Evolutionary conservation across 2,888 invertebrate species (phyloP), one percentile per base, ranked within the genome.

Genomic region (Bimastos eiseni): DNA sequence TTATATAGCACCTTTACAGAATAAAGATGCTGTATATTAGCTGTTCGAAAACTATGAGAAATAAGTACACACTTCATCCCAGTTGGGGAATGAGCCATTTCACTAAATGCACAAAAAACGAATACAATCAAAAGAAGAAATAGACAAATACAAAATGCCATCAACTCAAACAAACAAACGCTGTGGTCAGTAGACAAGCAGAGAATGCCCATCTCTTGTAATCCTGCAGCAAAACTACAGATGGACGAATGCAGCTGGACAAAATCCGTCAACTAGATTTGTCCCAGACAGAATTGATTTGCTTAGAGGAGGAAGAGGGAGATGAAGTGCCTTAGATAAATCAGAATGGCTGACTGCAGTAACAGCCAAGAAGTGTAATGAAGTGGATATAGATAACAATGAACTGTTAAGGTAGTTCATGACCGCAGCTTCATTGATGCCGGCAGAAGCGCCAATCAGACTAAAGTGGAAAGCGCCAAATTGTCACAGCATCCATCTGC

Each of bases 251-350:
- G 70, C 70, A n/a, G n/a, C 30, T 13, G 70, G 70, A 70, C 30
- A 70, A 70, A 70, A n/a, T n/a, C 70, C 70, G 30, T 70, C 70
- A 70, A 70, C 70, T 70, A 30, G 70, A 70, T 70, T 70, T 70
- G 70, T 70, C 70, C 70, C 70, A 30, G 70, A 70, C 70, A 70
- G 70, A 70, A 70, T 70, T 70, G 70, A 70, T n/a, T 70, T 70
- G 70, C 70, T 70, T 70, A n/a, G 11, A 70, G 70, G 70, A 70
- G 70, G 70, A 70, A 30, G 70, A 70, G 70, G 1, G 70, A 70
- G 70, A 70, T 70, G 70, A 70, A 70, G 70, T n/a, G 70, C 70
- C 70, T 30, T 8, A 70, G 70, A 70, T 70, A 70, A 70, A 70
- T 70, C 0, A n/a, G 8, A 70, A 70, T 70, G 70, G 6, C 70